Conservation (phyloP, 2,888 invertebrate species). For the Busseola fusca region DNA sequence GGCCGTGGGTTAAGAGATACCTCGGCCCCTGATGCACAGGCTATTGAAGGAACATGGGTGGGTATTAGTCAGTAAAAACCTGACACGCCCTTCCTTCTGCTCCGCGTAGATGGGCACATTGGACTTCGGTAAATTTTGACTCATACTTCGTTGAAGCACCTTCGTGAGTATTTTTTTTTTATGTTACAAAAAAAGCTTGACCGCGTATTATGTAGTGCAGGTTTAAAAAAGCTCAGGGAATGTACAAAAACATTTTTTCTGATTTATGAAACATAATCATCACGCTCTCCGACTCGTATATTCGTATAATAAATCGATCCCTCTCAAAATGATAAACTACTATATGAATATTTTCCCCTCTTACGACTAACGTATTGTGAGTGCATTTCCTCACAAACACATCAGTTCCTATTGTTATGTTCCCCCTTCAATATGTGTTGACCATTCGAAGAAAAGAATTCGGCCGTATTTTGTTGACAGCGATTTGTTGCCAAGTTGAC, state of each 20-base stretch:
- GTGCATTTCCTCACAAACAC: conserved; percentile 50
- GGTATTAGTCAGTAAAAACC: too few species aligned
- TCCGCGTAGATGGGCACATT: too few species aligned
- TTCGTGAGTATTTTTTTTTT: too few species aligned
- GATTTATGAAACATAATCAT: conserved; percentile 12
- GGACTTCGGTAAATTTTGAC: too few species aligned
- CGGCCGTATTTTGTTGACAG: conserved; percentile 29
- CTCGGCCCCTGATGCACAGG: too few species aligned
- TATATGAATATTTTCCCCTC: conserved; percentile 23
- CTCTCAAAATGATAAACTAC: conserved; percentile 13
- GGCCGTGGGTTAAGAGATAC: too few species aligned
- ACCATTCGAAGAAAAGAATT: conserved; percentile 42
- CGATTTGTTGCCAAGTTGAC: conserved; percentile 38
- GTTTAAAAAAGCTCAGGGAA: not conserved
- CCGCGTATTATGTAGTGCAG: too few species aligned
- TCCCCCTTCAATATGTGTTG: conserved; percentile 29
- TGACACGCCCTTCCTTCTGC: too few species aligned
- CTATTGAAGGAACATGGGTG: too few species aligned
- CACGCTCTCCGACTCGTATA: not conserved
- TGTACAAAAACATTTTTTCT: not conserved
- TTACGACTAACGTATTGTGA: conserved; percentile 22
- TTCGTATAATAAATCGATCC: conserved; percentile 31
- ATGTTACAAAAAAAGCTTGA: too few species aligned
- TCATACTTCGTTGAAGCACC: too few species aligned
- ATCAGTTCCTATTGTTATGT: conserved; percentile 32